Evolutionary conservation across 2,888 invertebrate genomes (phyloP).

Genomic region (Teleiodes luculella): DNA sequence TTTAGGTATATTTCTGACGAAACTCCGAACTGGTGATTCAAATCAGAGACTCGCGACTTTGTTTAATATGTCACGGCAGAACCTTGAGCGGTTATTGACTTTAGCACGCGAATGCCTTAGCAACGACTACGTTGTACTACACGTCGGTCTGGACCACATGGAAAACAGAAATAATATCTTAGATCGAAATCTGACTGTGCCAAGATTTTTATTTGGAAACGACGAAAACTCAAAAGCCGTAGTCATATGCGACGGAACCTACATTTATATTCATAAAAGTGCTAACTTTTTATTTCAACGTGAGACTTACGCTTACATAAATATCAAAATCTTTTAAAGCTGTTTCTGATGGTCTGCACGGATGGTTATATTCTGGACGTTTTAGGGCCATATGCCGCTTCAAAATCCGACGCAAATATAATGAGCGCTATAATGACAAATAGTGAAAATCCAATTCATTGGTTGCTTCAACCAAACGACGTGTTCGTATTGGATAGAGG

Average conservation of each 20-base stretch:
- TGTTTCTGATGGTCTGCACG: conserved; percentile 15
- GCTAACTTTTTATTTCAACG: conserved; percentile 17
- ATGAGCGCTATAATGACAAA: conserved; percentile 2
- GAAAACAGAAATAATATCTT: conserved; percentile 12
- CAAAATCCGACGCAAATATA: conserved; percentile 19
- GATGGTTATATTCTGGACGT: conserved; percentile 22
- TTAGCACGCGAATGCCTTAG: conserved; percentile 2
- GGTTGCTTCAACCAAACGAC: too few species aligned
- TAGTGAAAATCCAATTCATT: too few species aligned
- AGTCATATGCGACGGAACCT: background rate
- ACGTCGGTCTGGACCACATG: conserved; percentile 17
- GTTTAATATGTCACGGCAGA: conserved; percentile 1
- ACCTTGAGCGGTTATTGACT: background rate
- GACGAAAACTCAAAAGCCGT: conserved; percentile 13
- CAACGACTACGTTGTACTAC: conserved; percentile 14
- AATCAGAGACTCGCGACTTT: conserved; percentile 8
- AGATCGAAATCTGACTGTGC: background rate
- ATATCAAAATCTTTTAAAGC: background rate
- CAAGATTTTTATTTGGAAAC: conserved; percentile 15
- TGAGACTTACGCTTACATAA: conserved; percentile 22
- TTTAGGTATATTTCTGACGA: conserved; percentile 16
- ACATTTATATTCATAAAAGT: background rate
- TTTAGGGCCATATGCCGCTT: conserved; percentile 19
- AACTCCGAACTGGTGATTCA: conserved; percentile 20
- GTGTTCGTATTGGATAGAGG: too few species aligned